Percentiles rank a stretch among this genome's conserved stretches.
These are phyloP conservation scores for Hiodon alosoides DNA, from an alignment of 2,113 vertebrate species.

Conservation along the genomic window DNA sequence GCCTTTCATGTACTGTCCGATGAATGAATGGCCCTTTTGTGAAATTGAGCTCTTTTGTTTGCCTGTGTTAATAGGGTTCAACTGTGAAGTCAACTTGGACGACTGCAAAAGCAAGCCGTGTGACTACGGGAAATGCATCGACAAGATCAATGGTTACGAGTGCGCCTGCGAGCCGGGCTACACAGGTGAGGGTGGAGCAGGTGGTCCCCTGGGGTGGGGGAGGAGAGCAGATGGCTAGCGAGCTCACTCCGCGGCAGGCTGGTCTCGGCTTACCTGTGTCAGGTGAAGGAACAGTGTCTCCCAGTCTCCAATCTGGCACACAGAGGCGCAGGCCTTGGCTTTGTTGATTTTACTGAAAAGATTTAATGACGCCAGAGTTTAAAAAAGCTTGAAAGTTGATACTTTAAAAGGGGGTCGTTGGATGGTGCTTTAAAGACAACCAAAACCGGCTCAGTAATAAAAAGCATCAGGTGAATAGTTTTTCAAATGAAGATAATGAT, in stretches of 20 bases:
- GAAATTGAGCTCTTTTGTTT: slow-evolving; percentile 17
- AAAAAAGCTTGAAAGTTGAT: slow-evolving; percentile 63
- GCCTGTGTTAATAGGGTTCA: slow-evolving; percentile 63
- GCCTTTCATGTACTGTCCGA: slow-evolving; percentile 15
- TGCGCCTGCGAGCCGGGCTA: slow-evolving; percentile 85
- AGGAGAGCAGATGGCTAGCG: slow-evolving; percentile 58
- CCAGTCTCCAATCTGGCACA: slow-evolving; percentile 52
- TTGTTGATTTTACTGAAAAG: slow-evolving; percentile 45
- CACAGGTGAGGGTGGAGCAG: slow-evolving; percentile 52
- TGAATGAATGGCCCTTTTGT: neutral
- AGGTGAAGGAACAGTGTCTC: slow-evolving; percentile 37
- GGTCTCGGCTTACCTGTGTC: slow-evolving; percentile 58
- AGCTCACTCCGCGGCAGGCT: slow-evolving; percentile 46
- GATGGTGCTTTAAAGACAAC: slow-evolving; percentile 53
- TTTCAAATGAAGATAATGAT: neutral
- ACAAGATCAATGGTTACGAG: slow-evolving; percentile 89
- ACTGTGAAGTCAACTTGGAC: slow-evolving; percentile 88
- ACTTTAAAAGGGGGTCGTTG: slow-evolving; percentile 63
- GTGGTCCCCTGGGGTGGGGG: slow-evolving; percentile 23
- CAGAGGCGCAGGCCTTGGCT: slow-evolving; percentile 49
- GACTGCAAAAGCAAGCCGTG: slow-evolving; percentile 89
- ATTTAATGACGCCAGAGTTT: slow-evolving; percentile 50
- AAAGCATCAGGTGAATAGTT: neutral
- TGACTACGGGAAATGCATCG: slow-evolving; percentile 82
- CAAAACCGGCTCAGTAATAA: slow-evolving; percentile 29